Evolutionary conservation across 1,140 invertebrate genomes (phyloP).

Genomic region (Charaxes varanes): DNA sequence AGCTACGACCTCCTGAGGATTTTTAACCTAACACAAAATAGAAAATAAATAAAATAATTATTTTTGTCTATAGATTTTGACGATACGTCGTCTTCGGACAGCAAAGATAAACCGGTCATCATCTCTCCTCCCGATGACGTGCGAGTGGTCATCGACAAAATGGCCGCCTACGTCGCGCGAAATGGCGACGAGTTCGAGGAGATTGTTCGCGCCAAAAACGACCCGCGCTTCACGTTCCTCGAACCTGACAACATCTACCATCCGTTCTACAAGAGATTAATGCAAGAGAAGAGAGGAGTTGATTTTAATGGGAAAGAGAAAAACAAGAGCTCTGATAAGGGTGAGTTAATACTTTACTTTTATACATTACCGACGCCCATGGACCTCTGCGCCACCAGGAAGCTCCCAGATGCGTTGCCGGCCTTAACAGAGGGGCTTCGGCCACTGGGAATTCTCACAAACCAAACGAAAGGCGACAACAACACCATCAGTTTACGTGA

Average conservation of each 20-base stretch:
- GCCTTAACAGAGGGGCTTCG: too few relatives aligned
- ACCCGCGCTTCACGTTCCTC: constrained; percentile 89
- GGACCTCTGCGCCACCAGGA: too few relatives aligned
- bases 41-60: background rate
- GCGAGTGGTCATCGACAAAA: constrained; percentile 94
- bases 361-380: too few relatives aligned
- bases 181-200: constrained; percentile 95
- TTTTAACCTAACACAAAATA: too few relatives aligned
- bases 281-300: constrained; percentile 42
- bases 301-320: constrained; percentile 45
- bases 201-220: constrained; percentile 89
- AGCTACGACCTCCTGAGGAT: too few relatives aligned
- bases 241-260: constrained; percentile 83
- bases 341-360: constrained; percentile 42
- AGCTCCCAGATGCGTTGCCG: too few relatives aligned
- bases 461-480: too few relatives aligned
- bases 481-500: too few relatives aligned
- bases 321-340: constrained; percentile 61
- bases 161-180: constrained; percentile 95
- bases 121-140: constrained; percentile 84
- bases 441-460: too few relatives aligned
- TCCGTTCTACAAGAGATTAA: constrained; percentile 82
- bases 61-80: constrained; percentile 36
- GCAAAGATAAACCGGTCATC: constrained; percentile 62
- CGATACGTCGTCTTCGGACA: constrained; percentile 42